Evolutionary conservation across 2,797 vertebrate genomes (phyloP).

Genomic region (Cottoperca gobio): DNA sequence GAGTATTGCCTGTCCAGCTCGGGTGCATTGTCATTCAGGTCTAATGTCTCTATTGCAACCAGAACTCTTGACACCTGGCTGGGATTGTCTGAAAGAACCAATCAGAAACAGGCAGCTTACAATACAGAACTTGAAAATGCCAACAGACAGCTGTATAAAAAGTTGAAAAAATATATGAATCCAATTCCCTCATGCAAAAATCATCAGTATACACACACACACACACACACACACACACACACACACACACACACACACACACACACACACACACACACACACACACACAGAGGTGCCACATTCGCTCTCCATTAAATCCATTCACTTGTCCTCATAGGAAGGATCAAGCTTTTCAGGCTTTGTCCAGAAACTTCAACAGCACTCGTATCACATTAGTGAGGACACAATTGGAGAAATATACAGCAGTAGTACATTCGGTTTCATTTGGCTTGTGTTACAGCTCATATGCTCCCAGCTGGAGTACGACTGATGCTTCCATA

Average conservation of each 20-base stretch:
- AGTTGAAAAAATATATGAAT: slow-evolving; percentile 23
- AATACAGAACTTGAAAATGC: slow-evolving; percentile 16
- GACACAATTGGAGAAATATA: slow-evolving; percentile 52
- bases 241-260: no score
- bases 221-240: no score
- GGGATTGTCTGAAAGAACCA: slow-evolving; percentile 87
- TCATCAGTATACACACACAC: neutral
- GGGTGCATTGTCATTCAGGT: slow-evolving; percentile 93
- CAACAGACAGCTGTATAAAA: neutral
- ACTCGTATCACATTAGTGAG: slow-evolving; percentile 61
- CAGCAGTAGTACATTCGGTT: slow-evolving; percentile 49
- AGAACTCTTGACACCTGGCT: slow-evolving; percentile 89
- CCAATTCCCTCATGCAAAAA: neutral
- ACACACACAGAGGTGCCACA: slow-evolving; percentile 30
- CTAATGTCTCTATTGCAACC: slow-evolving; percentile 89
- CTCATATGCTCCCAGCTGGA: slow-evolving; percentile 63
- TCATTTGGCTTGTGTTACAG: slow-evolving; percentile 61
- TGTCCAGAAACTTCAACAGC: slow-evolving; percentile 60
- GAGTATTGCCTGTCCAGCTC: slow-evolving; percentile 89
- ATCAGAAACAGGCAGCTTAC: slow-evolving; percentile 46
- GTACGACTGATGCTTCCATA: slow-evolving; percentile 48
- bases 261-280: no score
- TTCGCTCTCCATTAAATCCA: slow-evolving; percentile 42
- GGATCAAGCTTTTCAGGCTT: slow-evolving; percentile 54
- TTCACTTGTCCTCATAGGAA: slow-evolving; percentile 42